Evolutionary conservation across 1,140 invertebrate genomes (phyloP), one percentile per base, ranked within the genome.

Genomic region (Diachasmimorpha longicaudata): DNA sequence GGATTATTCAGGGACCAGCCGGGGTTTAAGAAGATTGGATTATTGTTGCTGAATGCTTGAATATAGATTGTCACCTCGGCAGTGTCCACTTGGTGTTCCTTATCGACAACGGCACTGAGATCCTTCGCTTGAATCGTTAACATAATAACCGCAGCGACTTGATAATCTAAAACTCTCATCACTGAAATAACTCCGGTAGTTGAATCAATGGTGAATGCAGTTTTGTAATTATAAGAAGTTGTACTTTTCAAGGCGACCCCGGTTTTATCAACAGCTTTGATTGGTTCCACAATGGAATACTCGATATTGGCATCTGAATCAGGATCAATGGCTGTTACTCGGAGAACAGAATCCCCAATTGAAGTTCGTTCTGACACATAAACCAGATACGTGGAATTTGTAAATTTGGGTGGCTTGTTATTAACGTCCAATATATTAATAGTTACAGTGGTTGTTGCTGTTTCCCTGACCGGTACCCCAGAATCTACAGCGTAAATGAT

Each of bases 351-450:
- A 78, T 92, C 90, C 8, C 88, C 93, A 36, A 94, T 90, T 73
- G 91, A 89, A 0, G 92, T 91, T 82, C 92, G 89, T 84, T 95
- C 94, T 0, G 94, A 94, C 11, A 95, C 92, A 72, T 95, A 93
- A 52, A 91, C 89, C 9, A 93, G 90, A 80, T 92, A 93, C 36
- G 90, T 90, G 0, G 90, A 90, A 25, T 92, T 91, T 78, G 93
- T 90, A 74, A 96, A 97, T 76, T 86, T 90, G 0, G 96, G 96
- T 13, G 93, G 91, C 81, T 96, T 95, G 82, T 97, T 95, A 78
- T 96, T 96, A 0, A 96, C 93, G 83, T 96, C 95, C 77, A 92
- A 85, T 13, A 96, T 92, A 31, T 91, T 92, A 0, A 96, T 91
- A 46, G 92, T 92, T 0, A 95, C 92, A 1, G 92, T 94, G 0